Base-by-base conservation (phyloP, 2,888 invertebrate genomes). In the Branchipolynoe longqiensis region DNA sequence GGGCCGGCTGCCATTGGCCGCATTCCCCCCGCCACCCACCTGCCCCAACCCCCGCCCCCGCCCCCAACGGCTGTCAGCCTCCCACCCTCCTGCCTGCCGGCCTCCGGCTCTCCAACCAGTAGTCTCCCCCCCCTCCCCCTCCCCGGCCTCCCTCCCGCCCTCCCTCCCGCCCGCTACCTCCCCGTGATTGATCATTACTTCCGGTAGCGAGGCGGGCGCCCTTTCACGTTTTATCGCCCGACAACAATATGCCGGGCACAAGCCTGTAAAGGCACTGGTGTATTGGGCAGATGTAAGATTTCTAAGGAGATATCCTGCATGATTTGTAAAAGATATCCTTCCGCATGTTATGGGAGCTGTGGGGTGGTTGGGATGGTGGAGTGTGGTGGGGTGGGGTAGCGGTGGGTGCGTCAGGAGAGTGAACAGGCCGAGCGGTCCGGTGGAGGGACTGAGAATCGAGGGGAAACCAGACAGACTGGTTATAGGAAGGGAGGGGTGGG, bases 211-310 rank as follows among this genome's bases (percentile, higher is more conserved):
- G 25, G 48, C 14, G 54, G 12, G 14, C 41, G 41, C 78, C 78
- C 78, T 78, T 78, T 78, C 78, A 78, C 78, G 78, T 78, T 78
- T 78, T 78, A 78, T 78, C 78, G 78, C 78, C 78, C 78, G 54
- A 31, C 31, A 78, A 78, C 78, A 78, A 78, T 78, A 78, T 78
- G 78, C 48, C 33, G 25, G 54, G 78, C 78, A 18, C 41, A n/a
- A 48, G 48, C 3, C 28, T 78, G 31, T 78, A 78, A 18, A 78
- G 78, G 78, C 31, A 22, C 54, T 25, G 48, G 78, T 48, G 48
- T 28, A 48, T n/a, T 40, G 78, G 78, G 78, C 78, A 78, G 78
- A 78, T 78, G 78, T 54, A 69, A 78, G 78, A 78, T 78, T 78
- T 54, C 78, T 78, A 48, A 78, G 48, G 78, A 41, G 78, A 78